Percentiles rank a stretch among this genome's conserved stretches.
Conservation (phyloP, 2,797 vertebrate genomes). For the Catamblyrhynchus diadema region DNA sequence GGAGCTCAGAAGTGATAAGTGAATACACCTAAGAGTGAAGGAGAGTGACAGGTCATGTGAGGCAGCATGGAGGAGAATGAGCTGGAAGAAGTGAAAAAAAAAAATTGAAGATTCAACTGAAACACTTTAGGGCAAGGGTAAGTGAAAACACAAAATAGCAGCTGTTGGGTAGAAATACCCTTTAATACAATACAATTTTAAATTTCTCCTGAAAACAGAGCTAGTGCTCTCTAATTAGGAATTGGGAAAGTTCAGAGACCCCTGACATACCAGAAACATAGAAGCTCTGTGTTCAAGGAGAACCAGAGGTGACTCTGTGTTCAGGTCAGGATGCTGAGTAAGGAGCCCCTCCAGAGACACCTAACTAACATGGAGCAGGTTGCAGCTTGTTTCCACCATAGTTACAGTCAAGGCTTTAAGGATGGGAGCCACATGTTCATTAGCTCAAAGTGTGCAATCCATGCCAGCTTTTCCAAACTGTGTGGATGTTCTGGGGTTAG, state of each 20-base stretch:
- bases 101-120: background rate
- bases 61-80: background rate
- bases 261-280: background rate
- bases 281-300: background rate
- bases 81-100: background rate
- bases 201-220: background rate
- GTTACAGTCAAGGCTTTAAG: background rate
- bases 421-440: background rate
- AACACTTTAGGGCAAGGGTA: background rate
- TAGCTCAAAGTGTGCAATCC: background rate
- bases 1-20: background rate
- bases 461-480: background rate
- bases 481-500: background rate
- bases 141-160: background rate
- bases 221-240: background rate
- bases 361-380: background rate
- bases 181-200: background rate
- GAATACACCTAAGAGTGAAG: background rate
- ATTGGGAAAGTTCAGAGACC: background rate
- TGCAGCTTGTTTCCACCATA: background rate
- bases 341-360: background rate
- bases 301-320: background rate
- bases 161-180: background rate
- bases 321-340: background rate
- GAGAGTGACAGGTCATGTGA: background rate